Evolutionary conservation across 64 coral and sea anemone species (phyloP).

Genomic region (Acropora yongei): DNA sequence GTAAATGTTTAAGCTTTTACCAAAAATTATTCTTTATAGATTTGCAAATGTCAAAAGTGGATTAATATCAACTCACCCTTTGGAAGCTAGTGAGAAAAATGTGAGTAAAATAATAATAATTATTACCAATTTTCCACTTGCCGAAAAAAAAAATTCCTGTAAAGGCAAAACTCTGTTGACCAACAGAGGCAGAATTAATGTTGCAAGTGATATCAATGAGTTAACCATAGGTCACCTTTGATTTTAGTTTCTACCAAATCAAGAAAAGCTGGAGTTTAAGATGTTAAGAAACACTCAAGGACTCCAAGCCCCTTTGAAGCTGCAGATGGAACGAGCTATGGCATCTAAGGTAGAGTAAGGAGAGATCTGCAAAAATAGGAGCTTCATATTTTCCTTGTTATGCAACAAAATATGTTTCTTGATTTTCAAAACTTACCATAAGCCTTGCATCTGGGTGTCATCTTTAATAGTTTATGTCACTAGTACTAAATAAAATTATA

Average conservation of each 20-base stretch:
- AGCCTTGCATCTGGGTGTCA: no score
- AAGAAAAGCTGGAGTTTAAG: constrained; percentile 85
- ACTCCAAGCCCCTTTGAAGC: constrained; percentile 88
- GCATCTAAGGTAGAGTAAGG: constrained; percentile 74
- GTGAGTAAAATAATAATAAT: constrained; percentile 25
- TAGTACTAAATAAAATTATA: no score
- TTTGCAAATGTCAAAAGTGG: constrained; percentile 66
- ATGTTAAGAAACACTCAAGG: constrained; percentile 98
- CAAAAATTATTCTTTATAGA: background rate
- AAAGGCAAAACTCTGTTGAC: no score
- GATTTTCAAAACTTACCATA: no score
- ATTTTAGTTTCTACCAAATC: constrained; percentile 78
- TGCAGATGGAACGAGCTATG: constrained; percentile 89
- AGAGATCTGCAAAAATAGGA: background rate
- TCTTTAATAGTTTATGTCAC: no score
- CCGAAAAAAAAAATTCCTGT: no score
- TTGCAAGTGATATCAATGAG: no score
- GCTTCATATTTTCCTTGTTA: no score
- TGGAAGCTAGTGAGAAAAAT: constrained; percentile 71
- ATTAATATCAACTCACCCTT: constrained; percentile 53
- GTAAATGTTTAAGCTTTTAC: background rate
- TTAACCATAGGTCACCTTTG: background rate
- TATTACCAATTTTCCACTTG: no score
- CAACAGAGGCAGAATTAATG: no score
- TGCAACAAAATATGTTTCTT: no score